Percentiles rank a stretch among this genome's conserved stretches.
These are phyloP conservation scores for Crotalus tigris DNA, from an alignment of 2,113 vertebrate species.

Conservation along the genomic window DNA sequence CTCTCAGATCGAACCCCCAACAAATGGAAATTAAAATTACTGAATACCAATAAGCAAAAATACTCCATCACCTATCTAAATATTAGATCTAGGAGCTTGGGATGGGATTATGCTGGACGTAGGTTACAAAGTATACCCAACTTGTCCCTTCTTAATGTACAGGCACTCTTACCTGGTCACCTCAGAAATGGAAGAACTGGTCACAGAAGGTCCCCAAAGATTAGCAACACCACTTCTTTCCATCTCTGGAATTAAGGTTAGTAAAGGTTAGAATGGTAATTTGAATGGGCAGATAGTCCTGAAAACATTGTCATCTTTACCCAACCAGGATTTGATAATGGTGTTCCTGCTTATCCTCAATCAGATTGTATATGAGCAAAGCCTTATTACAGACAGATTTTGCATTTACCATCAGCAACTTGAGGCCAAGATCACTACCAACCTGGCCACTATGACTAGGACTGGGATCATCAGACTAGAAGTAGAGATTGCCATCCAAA, in stretches of 20 bases:
- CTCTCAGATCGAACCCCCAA: background rate
- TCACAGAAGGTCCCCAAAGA: background rate
- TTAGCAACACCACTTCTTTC: background rate
- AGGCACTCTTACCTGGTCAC: background rate
- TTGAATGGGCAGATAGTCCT: background rate
- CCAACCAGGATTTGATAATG: background rate
- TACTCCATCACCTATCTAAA: background rate
- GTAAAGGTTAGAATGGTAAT: background rate
- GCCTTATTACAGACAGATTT: background rate
- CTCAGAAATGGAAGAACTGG: background rate
- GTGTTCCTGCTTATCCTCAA: background rate
- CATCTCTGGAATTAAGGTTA: background rate
- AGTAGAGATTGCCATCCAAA: background rate
- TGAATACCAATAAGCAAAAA: background rate
- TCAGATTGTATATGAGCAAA: background rate
- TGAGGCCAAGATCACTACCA: background rate
- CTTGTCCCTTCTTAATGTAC: background rate
- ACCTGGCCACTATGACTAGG: background rate
- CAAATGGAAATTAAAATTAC: background rate
- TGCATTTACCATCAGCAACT: background rate
- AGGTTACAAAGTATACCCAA: background rate
- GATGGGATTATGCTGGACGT: background rate
- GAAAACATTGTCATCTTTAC: background rate
- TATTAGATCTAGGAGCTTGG: background rate
- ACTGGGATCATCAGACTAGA: background rate